Evolutionary conservation across 2,888 invertebrate genomes (phyloP), one percentile per base, ranked within the genome.

Genomic region (Scaptomyza caliginosa): DNA sequence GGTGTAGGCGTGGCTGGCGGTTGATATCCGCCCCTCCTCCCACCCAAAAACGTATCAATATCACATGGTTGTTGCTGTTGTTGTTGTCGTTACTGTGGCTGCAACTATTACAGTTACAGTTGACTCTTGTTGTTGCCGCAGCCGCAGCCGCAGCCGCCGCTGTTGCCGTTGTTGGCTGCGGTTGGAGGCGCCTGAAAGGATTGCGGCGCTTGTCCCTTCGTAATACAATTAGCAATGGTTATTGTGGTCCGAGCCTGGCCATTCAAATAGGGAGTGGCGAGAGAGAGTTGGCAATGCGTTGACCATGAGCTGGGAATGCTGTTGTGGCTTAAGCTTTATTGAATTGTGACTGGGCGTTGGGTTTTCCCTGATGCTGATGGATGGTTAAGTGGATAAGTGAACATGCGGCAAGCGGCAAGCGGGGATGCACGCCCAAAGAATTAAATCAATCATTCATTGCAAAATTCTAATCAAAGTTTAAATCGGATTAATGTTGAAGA

Each of bases 161-260:
- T 8, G 21, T 17, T 26, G 39, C 3, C 17, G 36, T 38, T 55
- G 54, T 16, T 50, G 62, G 39, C 42, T 59, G 59, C 39, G 64
- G 78, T 69, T 45, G 30, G 58, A 62, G 60, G 55, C 71, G 71
- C 52, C 52, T 51, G 71, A 77, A 68, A 74, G 75, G 75, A 74
- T 76, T 83, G 81, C 28, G 67, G 74, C 56, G 57, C 30, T 55
- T 66, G 71, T 64, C 40, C 75, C 60, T 66, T 60, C 67, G 57
- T 78, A 78, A 70, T 70, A 64, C 85, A 84, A 78, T 78, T 78
- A 84, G 70, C 78, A 64, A 63, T 66, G 78, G 60, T 49, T 49
- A 64, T 36, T 69, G 54, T 52, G 69, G 55, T 55, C 30, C 58
- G 24, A 43, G 6, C 54, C 17, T 46, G 36, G n/a, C 10, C 19